A percentile compares a stretch with the other conserved stretches of the same genome.
These are phyloP conservation scores for Apostichopus japonicus DNA, from an alignment of 35 echinoderm and acorn worm species.

Conservation along the genomic window DNA sequence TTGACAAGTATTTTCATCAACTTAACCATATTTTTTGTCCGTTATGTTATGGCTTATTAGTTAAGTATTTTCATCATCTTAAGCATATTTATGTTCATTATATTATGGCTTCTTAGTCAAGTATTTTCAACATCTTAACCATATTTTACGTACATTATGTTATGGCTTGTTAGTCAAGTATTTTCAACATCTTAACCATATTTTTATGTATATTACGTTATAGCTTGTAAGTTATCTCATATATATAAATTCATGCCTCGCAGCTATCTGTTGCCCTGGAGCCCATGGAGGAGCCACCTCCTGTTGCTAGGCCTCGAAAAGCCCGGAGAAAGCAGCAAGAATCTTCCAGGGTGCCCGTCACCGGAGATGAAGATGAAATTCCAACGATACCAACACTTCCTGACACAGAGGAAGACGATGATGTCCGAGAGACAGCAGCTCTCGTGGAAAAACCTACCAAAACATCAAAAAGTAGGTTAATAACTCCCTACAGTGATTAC, in stretches of 20 bases:
- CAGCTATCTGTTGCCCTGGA: conserved; percentile 76
- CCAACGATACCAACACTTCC: conserved; percentile 43
- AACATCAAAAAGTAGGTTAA: not conserved
- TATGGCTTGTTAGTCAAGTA: not conserved
- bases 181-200: not conserved
- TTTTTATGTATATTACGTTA: no score
- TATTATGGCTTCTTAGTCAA: no score
- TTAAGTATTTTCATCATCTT: no score
- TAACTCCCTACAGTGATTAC: no score
- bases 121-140: not conserved
- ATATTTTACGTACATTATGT: not conserved
- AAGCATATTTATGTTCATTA: no score
- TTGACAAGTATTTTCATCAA: no score
- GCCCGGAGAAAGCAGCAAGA: conserved; percentile 6
- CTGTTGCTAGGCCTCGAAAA: not conserved
- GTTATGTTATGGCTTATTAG: no score
- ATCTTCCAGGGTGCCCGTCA: not conserved
- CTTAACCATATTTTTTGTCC: no score
- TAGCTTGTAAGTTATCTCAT: no score
- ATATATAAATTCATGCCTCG: not conserved
- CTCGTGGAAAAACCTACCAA: conserved; percentile 1
- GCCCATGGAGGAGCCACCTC: conserved; percentile 55
- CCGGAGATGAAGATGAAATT: conserved; percentile 51
- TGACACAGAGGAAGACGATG: conserved; percentile 23
- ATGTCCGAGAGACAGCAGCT: not conserved